phyloP scores from a whole-genome alignment of 2,797 vertebrate genomes.

The Myripristis murdjan region DNA sequence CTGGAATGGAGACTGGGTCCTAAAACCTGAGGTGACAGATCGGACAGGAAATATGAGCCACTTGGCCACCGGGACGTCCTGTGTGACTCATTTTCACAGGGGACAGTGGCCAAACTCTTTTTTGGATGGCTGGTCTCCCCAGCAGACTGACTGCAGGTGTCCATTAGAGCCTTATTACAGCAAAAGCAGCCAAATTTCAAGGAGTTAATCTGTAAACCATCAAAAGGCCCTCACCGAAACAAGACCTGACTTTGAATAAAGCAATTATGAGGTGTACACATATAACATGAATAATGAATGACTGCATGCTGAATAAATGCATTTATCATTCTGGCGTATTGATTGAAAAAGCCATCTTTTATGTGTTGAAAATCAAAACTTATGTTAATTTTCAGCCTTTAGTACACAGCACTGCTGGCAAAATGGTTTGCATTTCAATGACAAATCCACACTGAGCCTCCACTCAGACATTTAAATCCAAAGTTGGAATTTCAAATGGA shows the following conservation, averaged over 20 bases:
- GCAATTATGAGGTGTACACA: slow-evolving; percentile 66
- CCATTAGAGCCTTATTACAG: slow-evolving; percentile 61
- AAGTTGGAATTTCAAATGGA: slow-evolving; percentile 74
- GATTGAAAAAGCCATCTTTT: slow-evolving; percentile 64
- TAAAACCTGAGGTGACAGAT: slow-evolving; percentile 75
- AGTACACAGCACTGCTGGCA: slow-evolving; percentile 61
- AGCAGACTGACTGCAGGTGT: slow-evolving; percentile 50
- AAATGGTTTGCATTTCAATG: slow-evolving; percentile 82
- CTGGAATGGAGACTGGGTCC: slow-evolving; percentile 51
- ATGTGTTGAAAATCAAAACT: slow-evolving; percentile 72
- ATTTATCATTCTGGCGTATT: slow-evolving; percentile 67
- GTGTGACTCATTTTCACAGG: slow-evolving; percentile 74
- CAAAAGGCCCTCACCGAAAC: slow-evolving; percentile 58
- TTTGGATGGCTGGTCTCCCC: slow-evolving; percentile 47
- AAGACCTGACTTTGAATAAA: slow-evolving; percentile 74
- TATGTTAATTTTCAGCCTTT: slow-evolving; percentile 76
- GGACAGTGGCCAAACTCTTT: slow-evolving; percentile 52
- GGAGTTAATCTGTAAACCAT: slow-evolving; percentile 68
- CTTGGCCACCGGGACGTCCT: slow-evolving; percentile 75
- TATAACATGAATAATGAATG: slow-evolving; percentile 80
- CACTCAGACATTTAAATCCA: slow-evolving; percentile 83
- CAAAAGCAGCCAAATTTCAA: slow-evolving; percentile 60
- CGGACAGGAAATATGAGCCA: slow-evolving; percentile 74
- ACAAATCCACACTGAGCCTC: slow-evolving; percentile 76
- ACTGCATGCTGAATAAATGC: slow-evolving; percentile 73